phyloP scores from a whole-genome alignment of 2,888 invertebrate genomes.

The Aphelenchoides bicaudatus region DNA sequence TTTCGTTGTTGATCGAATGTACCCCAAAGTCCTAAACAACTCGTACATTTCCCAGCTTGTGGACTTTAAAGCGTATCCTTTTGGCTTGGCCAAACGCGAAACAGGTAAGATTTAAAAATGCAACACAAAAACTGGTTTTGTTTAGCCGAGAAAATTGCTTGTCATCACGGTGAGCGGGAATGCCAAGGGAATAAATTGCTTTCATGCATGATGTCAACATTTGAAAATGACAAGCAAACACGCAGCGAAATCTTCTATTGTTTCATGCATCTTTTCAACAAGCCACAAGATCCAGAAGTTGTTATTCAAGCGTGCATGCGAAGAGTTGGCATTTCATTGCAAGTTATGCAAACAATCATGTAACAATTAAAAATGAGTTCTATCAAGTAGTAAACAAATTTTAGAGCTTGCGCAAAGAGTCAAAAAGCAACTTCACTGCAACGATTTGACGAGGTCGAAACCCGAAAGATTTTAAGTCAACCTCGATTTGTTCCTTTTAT shows the following conservation, averaged over 20 bases:
- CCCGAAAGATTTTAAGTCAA: conserved; percentile 25
- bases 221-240: conserved; percentile 18
- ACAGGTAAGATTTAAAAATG: conserved; percentile 19
- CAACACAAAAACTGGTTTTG: not conserved
- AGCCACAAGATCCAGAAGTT: conserved; percentile 3
- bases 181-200: conserved; percentile 35
- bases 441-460: conserved; percentile 31
- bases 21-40: conserved; percentile 32
- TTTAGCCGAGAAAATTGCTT: conserved; percentile 25
- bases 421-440: conserved; percentile 30
- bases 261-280: conserved; percentile 34
- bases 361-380: not conserved
- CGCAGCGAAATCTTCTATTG: conserved; percentile 30
- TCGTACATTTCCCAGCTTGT: conserved; percentile 23
- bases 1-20: conserved; percentile 35
- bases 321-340: not conserved
- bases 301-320: not conserved
- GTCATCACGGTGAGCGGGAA: conserved; percentile 36
- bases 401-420: conserved; percentile 25
- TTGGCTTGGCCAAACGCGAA: conserved; percentile 39
- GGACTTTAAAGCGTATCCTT: conserved; percentile 39
- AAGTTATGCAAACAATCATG: conserved; percentile 1
- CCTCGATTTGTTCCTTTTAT: conserved; percentile 39
- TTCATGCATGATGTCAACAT: conserved; percentile 26
- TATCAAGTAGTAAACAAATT: not conserved